Conservation (phyloP, 1,140 invertebrate species). For the Steinernema feltiae region DNA sequence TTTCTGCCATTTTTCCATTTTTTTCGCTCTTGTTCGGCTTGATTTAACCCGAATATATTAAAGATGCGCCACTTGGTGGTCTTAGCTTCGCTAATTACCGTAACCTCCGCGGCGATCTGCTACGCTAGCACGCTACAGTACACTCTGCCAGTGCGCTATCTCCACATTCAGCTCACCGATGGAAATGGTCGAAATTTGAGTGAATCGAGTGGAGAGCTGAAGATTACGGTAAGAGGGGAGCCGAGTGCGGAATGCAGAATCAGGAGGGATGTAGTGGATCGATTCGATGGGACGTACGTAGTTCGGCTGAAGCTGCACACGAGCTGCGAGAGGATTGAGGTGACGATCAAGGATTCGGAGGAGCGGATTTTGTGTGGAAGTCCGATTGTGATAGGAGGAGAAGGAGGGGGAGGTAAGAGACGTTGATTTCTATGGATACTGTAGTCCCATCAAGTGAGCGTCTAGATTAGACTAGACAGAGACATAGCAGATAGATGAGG, state of each 20-base stretch:
- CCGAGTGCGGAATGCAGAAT: constrained; percentile 30
- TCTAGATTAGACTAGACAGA: too few relatives aligned
- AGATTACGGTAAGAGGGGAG: constrained; percentile 43
- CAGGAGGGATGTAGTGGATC: constrained; percentile 69
- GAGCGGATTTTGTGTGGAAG: neutral
- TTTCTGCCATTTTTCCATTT: neutral
- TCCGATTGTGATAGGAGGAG: neutral
- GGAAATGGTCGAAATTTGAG: constrained; percentile 44
- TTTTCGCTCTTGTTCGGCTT: too few relatives aligned
- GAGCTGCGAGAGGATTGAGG: neutral
- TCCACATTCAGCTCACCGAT: constrained; percentile 21
- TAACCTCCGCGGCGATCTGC: neutral
- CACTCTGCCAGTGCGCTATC: constrained; percentile 29
- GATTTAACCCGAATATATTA: too few relatives aligned
- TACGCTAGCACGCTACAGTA: neutral
- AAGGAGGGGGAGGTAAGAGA: neutral
- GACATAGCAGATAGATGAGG: too few relatives aligned
- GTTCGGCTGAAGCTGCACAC: constrained; percentile 62
- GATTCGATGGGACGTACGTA: constrained; percentile 77
- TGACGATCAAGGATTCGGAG: neutral
- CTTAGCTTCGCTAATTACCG: neutral
- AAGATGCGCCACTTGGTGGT: neutral
- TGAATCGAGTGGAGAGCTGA: constrained; percentile 52
- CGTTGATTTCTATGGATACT: neutral
- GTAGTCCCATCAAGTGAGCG: too few relatives aligned